These are phyloP conservation scores for Leucophora obtusa DNA, from an alignment of 2,888 invertebrate genomes.

Conservation along the genomic window DNA sequence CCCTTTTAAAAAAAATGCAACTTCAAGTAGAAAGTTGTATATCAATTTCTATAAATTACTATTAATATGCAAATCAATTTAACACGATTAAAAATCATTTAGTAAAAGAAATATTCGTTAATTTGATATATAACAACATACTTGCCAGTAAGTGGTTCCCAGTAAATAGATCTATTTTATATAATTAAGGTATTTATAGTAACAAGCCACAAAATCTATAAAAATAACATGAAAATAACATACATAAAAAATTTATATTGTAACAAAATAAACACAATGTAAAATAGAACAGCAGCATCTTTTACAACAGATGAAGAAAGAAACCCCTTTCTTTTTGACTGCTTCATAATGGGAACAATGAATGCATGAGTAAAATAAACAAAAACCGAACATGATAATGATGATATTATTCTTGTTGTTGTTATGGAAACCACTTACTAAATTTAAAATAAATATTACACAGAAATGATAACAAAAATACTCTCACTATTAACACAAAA, in stretches of 20 bases:
- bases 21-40: background rate
- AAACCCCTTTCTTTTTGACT: background rate
- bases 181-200: constrained; percentile 30
- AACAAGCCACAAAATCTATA: constrained; percentile 6
- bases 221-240: background rate
- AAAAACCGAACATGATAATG: constrained; percentile 4
- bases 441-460: constrained; percentile 37
- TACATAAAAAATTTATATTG: background rate
- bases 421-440: constrained; percentile 36
- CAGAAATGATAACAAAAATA: background rate
- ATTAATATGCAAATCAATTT: constrained; percentile 9
- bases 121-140: constrained; percentile 8
- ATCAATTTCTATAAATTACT: constrained; percentile 1
- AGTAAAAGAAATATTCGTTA: background rate
- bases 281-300: constrained; percentile 25
- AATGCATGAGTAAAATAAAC: constrained; percentile 23
- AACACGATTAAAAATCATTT: background rate
- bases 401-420: background rate
- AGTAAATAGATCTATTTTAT: background rate
- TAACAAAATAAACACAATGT: background rate
- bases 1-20: background rate
- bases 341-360: constrained; percentile 7
- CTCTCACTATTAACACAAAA: constrained; percentile 3
- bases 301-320: background rate
- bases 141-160: background rate